A percentile compares a stretch with the other conserved stretches of the same genome.
Evolutionary conservation across 2,888 invertebrate species (phyloP).

Genomic region (Nesidiocoris tenuis): DNA sequence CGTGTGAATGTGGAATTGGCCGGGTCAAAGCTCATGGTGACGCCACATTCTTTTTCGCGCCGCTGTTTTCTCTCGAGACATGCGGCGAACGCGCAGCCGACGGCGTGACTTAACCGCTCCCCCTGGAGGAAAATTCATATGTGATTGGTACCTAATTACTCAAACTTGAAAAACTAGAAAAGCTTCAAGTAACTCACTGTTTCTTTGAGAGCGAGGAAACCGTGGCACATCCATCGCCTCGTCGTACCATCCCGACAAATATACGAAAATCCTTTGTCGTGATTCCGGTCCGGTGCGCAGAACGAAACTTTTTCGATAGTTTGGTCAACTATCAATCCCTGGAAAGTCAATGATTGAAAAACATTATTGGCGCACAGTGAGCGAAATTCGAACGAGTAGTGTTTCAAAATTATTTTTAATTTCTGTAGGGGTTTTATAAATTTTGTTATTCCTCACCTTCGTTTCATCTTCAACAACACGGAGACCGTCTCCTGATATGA

Average conservation of each 20-base stretch:
- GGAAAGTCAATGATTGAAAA: conserved; percentile 49
- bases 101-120: conserved; percentile 96
- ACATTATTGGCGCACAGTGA: no score
- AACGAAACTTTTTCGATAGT: conserved; percentile 99
- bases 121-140: conserved; percentile 61
- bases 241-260: conserved; percentile 99
- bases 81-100: conserved; percentile 98
- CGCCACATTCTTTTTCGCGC: conserved; percentile 92
- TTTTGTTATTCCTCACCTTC: conserved; percentile 60
- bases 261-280: conserved; percentile 97
- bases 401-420: no score
- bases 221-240: conserved; percentile 99
- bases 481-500: conserved; percentile 92
- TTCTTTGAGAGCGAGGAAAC: conserved; percentile 93
- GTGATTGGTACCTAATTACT: no score
- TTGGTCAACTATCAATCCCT: conserved; percentile 96
- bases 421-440: no score
- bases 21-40: conserved; percentile 88
- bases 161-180: no score
- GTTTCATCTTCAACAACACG: conserved; percentile 98
- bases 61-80: conserved; percentile 97
- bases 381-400: no score
- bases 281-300: conserved; percentile 97
- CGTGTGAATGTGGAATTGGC: conserved; percentile 89
- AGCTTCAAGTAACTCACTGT: conserved; percentile 67